phyloP scores from a whole-genome alignment of 2,797 vertebrate species.

The Lagothrix lagotricha region DNA sequence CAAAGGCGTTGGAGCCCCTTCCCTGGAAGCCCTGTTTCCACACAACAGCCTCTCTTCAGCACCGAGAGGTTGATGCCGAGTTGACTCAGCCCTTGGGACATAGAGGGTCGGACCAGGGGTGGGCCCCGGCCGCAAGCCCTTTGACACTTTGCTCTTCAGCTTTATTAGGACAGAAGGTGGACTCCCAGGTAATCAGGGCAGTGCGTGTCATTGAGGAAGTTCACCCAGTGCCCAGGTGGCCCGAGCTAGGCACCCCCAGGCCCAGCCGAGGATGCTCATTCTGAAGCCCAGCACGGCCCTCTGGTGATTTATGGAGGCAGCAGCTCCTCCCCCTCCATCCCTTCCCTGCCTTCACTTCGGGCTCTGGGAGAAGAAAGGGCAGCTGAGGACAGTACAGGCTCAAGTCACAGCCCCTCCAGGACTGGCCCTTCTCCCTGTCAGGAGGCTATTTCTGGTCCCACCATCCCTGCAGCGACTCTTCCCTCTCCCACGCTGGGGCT shows the following conservation, averaged over 20 bases:
- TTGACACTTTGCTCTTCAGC: neutral
- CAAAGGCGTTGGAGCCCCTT: rapidly evolving
- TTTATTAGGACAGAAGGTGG: neutral
- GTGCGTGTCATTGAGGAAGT: rapidly evolving
- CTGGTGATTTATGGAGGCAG: neutral
- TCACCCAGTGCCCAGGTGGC: rapidly evolving
- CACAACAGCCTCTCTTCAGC: rapidly evolving
- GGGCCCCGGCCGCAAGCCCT: neutral
- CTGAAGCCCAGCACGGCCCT: neutral
- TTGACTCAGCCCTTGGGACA: neutral
- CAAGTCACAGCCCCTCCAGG: neutral
- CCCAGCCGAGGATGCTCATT: neutral
- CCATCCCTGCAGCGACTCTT: rapidly evolving
- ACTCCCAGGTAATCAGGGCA: neutral
- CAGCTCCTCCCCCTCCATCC: neutral
- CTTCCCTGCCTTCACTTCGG: neutral
- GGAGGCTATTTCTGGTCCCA: rapidly evolving
- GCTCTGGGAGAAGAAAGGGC: neutral
- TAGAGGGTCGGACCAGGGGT: rapidly evolving
- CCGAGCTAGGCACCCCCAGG: rapidly evolving
- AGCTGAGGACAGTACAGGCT: neutral
- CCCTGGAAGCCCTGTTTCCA: neutral
- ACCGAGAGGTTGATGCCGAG: neutral
- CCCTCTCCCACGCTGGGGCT: neutral
- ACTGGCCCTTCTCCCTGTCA: neutral